Conservation (phyloP, 2,797 vertebrate genomes). For the Pantherophis alleghaniensis region DNA sequence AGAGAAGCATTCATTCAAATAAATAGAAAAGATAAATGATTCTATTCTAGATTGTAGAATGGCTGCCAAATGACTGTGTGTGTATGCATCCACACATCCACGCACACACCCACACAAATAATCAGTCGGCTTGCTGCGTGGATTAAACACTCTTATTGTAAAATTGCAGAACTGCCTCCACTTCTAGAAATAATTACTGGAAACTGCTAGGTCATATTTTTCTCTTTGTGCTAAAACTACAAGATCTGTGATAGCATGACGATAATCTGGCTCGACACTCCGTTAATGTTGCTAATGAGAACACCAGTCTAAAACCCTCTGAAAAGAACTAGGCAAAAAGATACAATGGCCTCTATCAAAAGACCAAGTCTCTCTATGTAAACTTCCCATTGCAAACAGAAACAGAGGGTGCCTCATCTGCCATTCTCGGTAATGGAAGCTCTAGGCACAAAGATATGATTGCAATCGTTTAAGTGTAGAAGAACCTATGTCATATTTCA, state of each 20-base stretch:
- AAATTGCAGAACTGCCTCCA: slow-evolving; percentile 37
- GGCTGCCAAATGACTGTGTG: slow-evolving; percentile 66
- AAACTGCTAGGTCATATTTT: neutral
- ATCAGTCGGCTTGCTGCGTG: slow-evolving; percentile 21
- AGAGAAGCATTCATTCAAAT: slow-evolving; percentile 69
- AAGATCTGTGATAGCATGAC: neutral
- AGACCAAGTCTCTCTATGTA: neutral
- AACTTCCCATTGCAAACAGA: neutral
- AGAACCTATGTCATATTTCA: slow-evolving; percentile 26
- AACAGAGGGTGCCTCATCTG: neutral
- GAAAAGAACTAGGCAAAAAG: neutral
- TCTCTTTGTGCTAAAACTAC: neutral
- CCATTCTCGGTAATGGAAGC: neutral
- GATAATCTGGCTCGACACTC: neutral
- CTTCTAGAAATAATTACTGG: neutral
- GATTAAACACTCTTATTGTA: slow-evolving; percentile 26
- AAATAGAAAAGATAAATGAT: slow-evolving; percentile 72
- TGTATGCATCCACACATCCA: neutral
- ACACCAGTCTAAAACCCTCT: neutral
- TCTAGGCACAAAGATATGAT: neutral
- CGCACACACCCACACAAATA: neutral
- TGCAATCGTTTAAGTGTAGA: neutral
- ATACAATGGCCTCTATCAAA: neutral
- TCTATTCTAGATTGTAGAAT: slow-evolving; percentile 72
- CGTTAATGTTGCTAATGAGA: neutral